Base-by-base conservation (phyloP, 2,888 invertebrate genomes). In the Amphipoea oculea region DNA sequence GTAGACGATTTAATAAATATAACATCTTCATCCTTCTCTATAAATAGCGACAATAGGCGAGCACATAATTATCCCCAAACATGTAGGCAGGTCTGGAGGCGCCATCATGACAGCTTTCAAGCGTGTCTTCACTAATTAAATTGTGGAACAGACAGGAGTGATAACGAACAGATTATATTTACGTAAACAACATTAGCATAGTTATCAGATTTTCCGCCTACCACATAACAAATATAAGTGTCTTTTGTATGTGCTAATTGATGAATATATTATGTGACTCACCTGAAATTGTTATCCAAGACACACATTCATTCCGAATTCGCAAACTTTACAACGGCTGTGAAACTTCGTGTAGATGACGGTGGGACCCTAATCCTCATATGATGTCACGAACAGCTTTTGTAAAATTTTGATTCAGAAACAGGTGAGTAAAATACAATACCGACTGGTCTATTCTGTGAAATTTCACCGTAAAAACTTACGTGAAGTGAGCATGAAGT, bases 91-190 rank as follows among this genome's bases (percentile, higher is more conserved):
- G 78, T 88, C 92, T 89, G 84, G 86, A 36, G 95, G 94, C 96
- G 95, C 95, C 95, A 92, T 79, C 81, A 71, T 94, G 95, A 94
- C 95, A 95, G 93, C 92, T 92, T 91, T 93, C 92, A 92, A 92
- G 87, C 92, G 92, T 93, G 94, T 95, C 93, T 88, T 84, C 89
- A 87, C 92, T 91, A 94, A 94, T 95, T 94, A 94, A 93, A 93
- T 92, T 90, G 91, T 90, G 85, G 89, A 93, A 92, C 89, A 90
- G 93, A 93, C 94, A 92, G 89, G 85, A 79, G 75, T 81, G 94
- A 94, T 94, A 94, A 92, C 86, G 80, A 86, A 89, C 90, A 88
- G 90, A 88, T 89, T 87, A 89, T 87, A 83, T 81, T 78, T 84
- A 82, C 85, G 90, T 90, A 92, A 92, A 92, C 90, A 92, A 90